Evolutionary conservation across 2,113 vertebrate genomes (phyloP).

Genomic region (Hypocryptadius cinnamomeus): DNA sequence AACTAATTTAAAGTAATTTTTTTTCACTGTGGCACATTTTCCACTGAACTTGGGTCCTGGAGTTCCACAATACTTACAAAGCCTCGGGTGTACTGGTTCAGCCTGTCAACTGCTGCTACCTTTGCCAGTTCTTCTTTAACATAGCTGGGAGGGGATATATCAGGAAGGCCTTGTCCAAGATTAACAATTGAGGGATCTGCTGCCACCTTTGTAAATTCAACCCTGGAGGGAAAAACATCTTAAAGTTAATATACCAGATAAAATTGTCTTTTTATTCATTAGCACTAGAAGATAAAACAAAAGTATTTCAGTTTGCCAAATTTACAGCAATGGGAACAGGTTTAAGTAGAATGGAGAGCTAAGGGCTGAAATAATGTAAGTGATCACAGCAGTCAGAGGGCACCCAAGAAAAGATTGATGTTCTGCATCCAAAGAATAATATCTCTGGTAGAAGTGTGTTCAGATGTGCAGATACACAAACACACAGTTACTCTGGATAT

Average conservation of each 20-base stretch:
- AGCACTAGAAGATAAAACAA: not conserved
- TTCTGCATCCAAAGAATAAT: not conserved
- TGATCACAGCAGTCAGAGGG: not conserved
- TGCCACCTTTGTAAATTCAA: constrained; percentile 85
- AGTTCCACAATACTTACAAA: constrained; percentile 78
- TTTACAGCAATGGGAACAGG: not conserved
- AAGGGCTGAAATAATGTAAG: not conserved
- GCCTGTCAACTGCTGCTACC: constrained; percentile 71
- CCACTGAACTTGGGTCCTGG: not conserved
- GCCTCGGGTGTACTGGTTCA: constrained; percentile 94
- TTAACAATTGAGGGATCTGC: constrained; percentile 88
- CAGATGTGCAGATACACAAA: not conserved
- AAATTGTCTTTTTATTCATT: not conserved
- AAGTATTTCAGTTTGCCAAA: not conserved
- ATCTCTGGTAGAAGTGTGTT: not conserved
- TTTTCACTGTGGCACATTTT: not conserved
- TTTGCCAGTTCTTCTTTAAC: constrained; percentile 83
- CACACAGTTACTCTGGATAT: not conserved
- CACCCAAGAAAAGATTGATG: not conserved
- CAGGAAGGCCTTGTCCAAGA: constrained; percentile 89
- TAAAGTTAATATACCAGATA: not conserved
- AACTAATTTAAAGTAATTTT: not conserved
- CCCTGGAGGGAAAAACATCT: constrained; percentile 67
- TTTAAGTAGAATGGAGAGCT: not conserved
- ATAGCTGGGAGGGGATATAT: constrained; percentile 86